Evolutionary conservation across 2,797 vertebrate genomes (phyloP).

Genomic region (Phalanger gymnotis): DNA sequence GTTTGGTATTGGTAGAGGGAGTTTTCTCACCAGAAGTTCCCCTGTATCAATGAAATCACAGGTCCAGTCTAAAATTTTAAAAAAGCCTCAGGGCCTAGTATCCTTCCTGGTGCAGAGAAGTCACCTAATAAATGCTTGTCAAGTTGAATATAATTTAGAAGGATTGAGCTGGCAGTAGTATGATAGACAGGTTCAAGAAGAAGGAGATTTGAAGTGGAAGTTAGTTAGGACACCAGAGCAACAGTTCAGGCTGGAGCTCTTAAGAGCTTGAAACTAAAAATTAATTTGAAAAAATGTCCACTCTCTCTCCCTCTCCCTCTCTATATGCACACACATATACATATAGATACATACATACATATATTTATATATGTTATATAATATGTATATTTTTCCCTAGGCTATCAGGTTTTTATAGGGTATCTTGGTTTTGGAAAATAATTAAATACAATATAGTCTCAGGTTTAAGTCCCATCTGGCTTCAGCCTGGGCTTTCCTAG

Average conservation of each 20-base stretch:
- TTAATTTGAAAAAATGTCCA: not conserved
- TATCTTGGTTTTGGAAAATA: constrained; percentile 85
- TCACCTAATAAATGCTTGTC: not conserved
- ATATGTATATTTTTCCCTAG: constrained; percentile 30
- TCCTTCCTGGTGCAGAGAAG: not conserved
- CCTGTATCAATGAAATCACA: not conserved
- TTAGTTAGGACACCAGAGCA: not conserved
- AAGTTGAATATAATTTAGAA: not conserved
- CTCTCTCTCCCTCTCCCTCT: not conserved
- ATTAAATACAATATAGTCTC: constrained; percentile 78
- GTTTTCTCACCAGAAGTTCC: not conserved
- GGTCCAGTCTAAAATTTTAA: not conserved
- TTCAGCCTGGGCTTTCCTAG: constrained; percentile 84
- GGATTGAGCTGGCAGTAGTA: not conserved
- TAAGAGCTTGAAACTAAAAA: not conserved
- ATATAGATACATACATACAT: too few species aligned
- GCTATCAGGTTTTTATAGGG: constrained; percentile 81
- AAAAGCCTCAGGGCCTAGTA: not conserved
- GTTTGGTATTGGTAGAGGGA: not conserved
- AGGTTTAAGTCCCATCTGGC: constrained; percentile 71
- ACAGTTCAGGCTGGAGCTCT: not conserved
- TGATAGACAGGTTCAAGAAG: not conserved
- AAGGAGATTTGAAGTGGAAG: not conserved
- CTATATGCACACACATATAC: too few species aligned
- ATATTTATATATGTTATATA: too few species aligned